Percentiles rank a stretch among this genome's conserved stretches.
These are phyloP conservation scores for Ypsolopha sequella DNA, from an alignment of 2,888 invertebrate species.

Conservation along the genomic window DNA sequence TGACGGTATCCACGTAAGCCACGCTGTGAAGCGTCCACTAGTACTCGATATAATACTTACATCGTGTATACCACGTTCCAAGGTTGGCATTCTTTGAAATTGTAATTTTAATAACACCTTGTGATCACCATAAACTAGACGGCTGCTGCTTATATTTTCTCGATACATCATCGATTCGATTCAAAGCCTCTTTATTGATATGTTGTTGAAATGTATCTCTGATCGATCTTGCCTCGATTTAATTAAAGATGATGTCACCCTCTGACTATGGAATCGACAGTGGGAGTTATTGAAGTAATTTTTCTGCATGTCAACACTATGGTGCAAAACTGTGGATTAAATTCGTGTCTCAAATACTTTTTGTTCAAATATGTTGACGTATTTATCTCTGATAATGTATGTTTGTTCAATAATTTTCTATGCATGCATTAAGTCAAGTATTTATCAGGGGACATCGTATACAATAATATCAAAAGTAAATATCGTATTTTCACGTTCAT, in stretches of 20 bases:
- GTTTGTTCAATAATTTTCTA: too few relatives aligned
- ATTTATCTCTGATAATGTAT: too few relatives aligned
- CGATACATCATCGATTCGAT: conserved; percentile 8
- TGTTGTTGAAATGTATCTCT: conserved; percentile 3
- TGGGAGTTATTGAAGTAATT: conserved; percentile 12
- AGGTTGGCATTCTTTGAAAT: conserved; percentile 20
- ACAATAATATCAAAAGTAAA: too few relatives aligned
- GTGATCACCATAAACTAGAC: conserved; percentile 20
- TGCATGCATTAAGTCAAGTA: too few relatives aligned
- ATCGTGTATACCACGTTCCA: conserved; percentile 3
- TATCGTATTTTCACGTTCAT: too few relatives aligned
- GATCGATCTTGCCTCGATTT: conserved; percentile 6
- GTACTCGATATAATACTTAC: background rate
- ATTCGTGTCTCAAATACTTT: too few relatives aligned
- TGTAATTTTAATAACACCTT: conserved; percentile 24
- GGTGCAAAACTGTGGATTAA: background rate
- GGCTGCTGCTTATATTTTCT: conserved; percentile 15
- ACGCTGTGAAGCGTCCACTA: too few relatives aligned
- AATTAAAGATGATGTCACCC: conserved; percentile 19
- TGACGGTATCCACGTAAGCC: too few relatives aligned
- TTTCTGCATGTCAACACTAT: background rate
- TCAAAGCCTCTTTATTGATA: conserved; percentile 6
- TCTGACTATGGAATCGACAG: conserved; percentile 13
- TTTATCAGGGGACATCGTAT: too few relatives aligned
- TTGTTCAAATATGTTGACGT: too few relatives aligned